A percentile compares a stretch with the other conserved stretches of the same genome.
phyloP scores from a whole-genome alignment of 2,797 vertebrate species.

The Acomys russatus region DNA sequence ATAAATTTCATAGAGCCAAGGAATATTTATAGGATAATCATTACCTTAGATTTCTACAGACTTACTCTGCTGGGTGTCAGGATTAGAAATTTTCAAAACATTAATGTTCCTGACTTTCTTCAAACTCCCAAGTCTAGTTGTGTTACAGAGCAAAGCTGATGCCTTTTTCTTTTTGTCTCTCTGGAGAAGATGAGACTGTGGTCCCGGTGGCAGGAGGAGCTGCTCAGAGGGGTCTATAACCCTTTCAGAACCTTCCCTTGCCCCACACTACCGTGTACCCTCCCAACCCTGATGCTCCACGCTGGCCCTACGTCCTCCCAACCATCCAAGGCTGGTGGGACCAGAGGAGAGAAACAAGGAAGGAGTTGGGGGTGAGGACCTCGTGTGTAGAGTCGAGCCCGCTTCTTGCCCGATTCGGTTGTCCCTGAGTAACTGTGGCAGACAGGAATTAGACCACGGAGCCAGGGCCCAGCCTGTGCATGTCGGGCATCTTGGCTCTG shows the following conservation, averaged over 20 bases:
- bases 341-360: rapidly evolving
- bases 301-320: not conserved
- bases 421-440: not conserved
- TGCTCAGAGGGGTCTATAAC: not conserved
- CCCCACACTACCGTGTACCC: not conserved
- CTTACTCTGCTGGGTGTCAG: constrained; percentile 17
- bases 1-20: not conserved
- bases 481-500: not conserved
- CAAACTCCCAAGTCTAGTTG: not conserved
- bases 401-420: not conserved
- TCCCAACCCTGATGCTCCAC: not conserved
- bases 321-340: too few relatives aligned
- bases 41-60: not conserved
- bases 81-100: not conserved
- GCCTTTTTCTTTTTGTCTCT: not conserved
- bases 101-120: not conserved
- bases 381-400: not conserved
- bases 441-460: not conserved
- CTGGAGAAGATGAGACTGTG: not conserved
- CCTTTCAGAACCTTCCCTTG: not conserved
- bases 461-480: not conserved
- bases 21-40: constrained; percentile 4
- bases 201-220: not conserved
- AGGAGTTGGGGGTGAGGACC: not conserved
- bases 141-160: not conserved